Percentiles rank a stretch among this genome's conserved stretches.
These are phyloP conservation scores for Chlorops oryzae DNA, from an alignment of 1,140 invertebrate genomes.

Conservation along the genomic window DNA sequence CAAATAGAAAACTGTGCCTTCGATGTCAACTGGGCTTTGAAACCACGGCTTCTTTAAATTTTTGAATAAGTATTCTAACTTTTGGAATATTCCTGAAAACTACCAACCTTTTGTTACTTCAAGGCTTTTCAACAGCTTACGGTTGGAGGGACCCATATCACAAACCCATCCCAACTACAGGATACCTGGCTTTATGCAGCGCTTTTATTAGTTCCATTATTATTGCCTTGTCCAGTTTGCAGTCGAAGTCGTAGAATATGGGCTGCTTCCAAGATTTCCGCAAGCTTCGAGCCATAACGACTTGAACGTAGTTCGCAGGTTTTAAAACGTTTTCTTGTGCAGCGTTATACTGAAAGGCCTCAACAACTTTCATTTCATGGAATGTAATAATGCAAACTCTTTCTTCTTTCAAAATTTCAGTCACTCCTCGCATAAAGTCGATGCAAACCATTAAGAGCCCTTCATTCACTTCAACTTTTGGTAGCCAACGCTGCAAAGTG, in stretches of 20 bases:
- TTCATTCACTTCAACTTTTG: neutral
- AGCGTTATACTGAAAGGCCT: slow-evolving; percentile 1
- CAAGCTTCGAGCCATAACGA: slow-evolving; percentile 19
- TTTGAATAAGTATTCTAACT: too few relatives aligned
- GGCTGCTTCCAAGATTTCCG: slow-evolving; percentile 38
- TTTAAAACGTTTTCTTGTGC: neutral
- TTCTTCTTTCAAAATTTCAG: neutral
- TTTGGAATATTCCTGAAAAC: too few relatives aligned
- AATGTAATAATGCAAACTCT: slow-evolving; percentile 2
- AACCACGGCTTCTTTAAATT: slow-evolving; percentile 6
- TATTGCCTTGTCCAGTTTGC: too few relatives aligned
- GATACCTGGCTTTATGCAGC: too few relatives aligned
- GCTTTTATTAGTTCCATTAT: too few relatives aligned
- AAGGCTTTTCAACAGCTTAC: slow-evolving; percentile 3
- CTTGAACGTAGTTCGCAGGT: slow-evolving; percentile 12
- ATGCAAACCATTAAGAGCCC: neutral
- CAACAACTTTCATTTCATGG: slow-evolving; percentile 7
- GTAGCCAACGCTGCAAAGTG: slow-evolving; percentile 1
- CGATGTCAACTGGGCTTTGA: neutral
- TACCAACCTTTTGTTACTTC: slow-evolving; percentile 1
- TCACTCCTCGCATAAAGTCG: neutral
- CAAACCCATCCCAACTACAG: neutral
- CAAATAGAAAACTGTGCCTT: slow-evolving; percentile 1
- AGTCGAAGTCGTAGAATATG: slow-evolving; percentile 34
- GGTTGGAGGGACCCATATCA: slow-evolving; percentile 2